Evolutionary conservation across 2,888 invertebrate genomes (phyloP), one percentile per base, ranked within the genome.

Genomic region (Harpalus rubripes): DNA sequence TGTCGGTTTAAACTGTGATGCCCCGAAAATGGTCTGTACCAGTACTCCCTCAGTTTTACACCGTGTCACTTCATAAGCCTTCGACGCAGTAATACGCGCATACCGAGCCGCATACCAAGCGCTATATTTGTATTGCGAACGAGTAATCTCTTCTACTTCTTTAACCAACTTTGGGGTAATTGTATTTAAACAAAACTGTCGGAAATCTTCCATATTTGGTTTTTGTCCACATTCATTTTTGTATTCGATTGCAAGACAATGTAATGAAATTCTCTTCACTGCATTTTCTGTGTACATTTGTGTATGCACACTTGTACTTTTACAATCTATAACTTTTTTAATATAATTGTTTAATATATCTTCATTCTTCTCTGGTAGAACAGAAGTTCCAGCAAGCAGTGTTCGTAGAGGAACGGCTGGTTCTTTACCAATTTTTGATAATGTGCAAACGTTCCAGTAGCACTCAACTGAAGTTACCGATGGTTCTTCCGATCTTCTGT

Each of bases 41-140:
- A 76, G 18, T 15, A 18, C 44, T 10, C 74, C 74, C 16, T 76
- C 74, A n/a, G 74, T 76, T 52, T 76, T 76, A 16, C 44, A 76
- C 2, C 18, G 10, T 12, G 44, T 8, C 5, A 44, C 16, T 44
- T 76, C 74, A 76, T 44, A 76, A 10, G 18, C 15, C 16, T 44
- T 76, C 16, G 74, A 76, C 0, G 74, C 74, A 6, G 74, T 76
- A 18, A 76, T 76, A 15, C 74, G 41, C 2, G 7, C 52, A 76
- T 52, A 76, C 1, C 74, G 44, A 4, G 10, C 22, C 6, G 44
- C 74, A 76, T 52, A 76, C 41, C 52, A 76, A 6, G 4, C 5
- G 12, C 18, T 10, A 12, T 4, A 15, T 7, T 76, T 76, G 44
- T 12, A 52, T 10, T 76, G 15, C 6, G 18, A 5, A 5, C 61